Base-by-base conservation (phyloP, 2,797 vertebrate species). In the Brachyrhaphis roseni region DNA sequence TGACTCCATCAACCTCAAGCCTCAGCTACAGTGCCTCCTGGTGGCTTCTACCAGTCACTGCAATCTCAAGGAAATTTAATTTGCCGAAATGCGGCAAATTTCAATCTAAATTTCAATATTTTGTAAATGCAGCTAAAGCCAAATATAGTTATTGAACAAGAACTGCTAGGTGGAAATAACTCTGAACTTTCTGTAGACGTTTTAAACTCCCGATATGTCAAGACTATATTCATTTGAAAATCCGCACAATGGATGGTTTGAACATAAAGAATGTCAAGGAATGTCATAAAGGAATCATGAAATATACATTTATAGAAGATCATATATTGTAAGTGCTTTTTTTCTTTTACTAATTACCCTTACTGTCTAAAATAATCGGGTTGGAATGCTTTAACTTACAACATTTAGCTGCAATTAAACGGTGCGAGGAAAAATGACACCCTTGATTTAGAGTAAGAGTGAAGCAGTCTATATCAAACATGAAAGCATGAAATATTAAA, bases 21-120 rank as follows among this genome's bases (percentile, higher is more conserved):
- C 68, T 87, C 51, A 84, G 75, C 78, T 85, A 92, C 89, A 90
- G 82, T 75, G 91, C 91, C 93, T 74, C 88, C 88, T 88, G 87
- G 91, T 94, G 94, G 91, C 74, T 82, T 12, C 70, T 18, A 79
- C 80, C 31, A 70, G 83, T 76, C 84, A 93, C 85, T 89, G 81
- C 71, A 74, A 78, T 62, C 74, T 78, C 26, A 72, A 72, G 70
- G 8, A 10, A 47, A 18, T n/a, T 28, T 15, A 41, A 13, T 43
- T 43, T 43, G 23, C 15, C 5, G 1, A 43, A 5, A 43, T n/a
- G 6, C 8, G 5, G 8, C 18, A 23, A 70, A 45, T 3, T 71
- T 45, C 4, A 28, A 28, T 13, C 1, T 3, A 46, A n/a, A 36
- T 71, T 28, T n/a, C 3, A 16, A 8, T 16, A 13, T 45, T 46